These are phyloP conservation scores for Drosophila rufa DNA, from an alignment of 1,140 invertebrate genomes.

Conservation along the genomic window DNA sequence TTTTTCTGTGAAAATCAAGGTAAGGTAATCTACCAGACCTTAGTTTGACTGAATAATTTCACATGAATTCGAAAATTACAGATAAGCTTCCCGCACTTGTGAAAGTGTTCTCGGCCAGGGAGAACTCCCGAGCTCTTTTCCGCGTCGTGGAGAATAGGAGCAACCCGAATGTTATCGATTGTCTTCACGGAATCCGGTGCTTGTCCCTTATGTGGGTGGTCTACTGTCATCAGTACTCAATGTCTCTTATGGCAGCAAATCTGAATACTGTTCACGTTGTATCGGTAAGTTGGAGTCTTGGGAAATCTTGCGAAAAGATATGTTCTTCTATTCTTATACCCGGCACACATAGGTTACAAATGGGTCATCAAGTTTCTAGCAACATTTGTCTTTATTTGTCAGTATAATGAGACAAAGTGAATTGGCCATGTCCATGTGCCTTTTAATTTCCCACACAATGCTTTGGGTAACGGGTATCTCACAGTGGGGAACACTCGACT, in stretches of 20 bases:
- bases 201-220: constrained; percentile 89
- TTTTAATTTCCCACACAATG: no score
- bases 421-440: no score
- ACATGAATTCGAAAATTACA: constrained; percentile 1
- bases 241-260: constrained; percentile 23
- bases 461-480: no score
- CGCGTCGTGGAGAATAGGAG: constrained; percentile 5
- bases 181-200: constrained; percentile 86
- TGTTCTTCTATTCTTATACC: no score
- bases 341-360: no score
- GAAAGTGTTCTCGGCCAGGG: constrained; percentile 52
- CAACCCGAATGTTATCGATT: constrained; percentile 76
- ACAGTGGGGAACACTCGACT: no score
- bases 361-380: no score
- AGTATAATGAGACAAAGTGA: no score
- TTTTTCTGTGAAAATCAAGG: constrained; percentile 34
- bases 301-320: background rate
- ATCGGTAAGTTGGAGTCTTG: background rate
- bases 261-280: constrained; percentile 49
- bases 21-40: background rate
- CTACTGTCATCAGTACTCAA: constrained; percentile 86
- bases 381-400: no score
- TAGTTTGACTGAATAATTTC: background rate
- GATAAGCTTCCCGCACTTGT: constrained; percentile 25
- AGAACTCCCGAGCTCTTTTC: constrained; percentile 46